A percentile compares a stretch with the other conserved stretches of the same genome.
Conservation (phyloP, 2,113 vertebrate genomes). For the Origma solitaria region DNA sequence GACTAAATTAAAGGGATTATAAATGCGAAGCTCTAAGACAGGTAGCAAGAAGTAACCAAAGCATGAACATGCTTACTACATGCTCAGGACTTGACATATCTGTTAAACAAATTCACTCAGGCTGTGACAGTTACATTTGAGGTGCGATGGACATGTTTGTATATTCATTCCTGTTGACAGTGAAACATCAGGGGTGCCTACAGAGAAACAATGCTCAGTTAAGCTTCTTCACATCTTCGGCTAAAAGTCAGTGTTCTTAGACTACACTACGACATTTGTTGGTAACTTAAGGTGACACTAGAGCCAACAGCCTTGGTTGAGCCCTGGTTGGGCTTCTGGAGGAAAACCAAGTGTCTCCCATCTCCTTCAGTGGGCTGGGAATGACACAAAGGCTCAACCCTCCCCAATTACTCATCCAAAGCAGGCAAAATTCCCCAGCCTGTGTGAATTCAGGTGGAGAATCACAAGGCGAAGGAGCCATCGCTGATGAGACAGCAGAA, state of each 20-base stretch:
- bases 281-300: not conserved
- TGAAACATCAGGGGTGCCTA: conserved; percentile 56
- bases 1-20: conserved; percentile 15
- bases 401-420: not conserved
- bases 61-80: conserved; percentile 62
- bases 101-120: conserved; percentile 64
- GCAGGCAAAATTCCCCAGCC: not conserved
- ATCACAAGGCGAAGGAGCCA: not conserved
- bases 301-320: not conserved
- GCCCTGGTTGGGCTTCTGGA: not conserved
- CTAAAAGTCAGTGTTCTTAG: not conserved
- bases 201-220: conserved; percentile 56
- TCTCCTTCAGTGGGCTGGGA: not conserved
- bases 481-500: not conserved
- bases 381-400: not conserved
- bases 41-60: conserved; percentile 53
- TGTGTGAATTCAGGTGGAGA: conserved; percentile 9
- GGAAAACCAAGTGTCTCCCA: not conserved
- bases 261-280: not conserved
- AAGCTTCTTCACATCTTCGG: conserved; percentile 32
- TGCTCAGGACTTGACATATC: conserved; percentile 59
- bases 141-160: conserved; percentile 47
- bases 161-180: conserved; percentile 52
- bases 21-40: conserved; percentile 37
- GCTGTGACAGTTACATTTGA: conserved; percentile 66